Percentiles rank a stretch among this genome's conserved stretches.
phyloP scores from a whole-genome alignment of 2,113 vertebrate species.

The Anarhynchus alexandrinus region DNA sequence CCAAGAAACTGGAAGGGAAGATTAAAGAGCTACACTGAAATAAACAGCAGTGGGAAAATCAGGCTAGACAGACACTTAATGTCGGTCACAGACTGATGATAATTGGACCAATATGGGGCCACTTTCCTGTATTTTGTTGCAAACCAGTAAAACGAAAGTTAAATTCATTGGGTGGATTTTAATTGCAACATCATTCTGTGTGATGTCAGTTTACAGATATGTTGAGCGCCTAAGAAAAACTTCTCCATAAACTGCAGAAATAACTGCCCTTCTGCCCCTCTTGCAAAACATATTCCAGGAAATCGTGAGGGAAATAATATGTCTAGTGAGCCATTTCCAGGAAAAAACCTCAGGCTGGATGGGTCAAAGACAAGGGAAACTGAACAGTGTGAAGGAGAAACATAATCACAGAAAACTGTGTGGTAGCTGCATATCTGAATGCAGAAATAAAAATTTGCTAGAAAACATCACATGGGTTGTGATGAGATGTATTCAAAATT shows the following conservation, averaged over 20 bases:
- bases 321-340: neutral
- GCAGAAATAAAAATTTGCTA: neutral
- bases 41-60: neutral
- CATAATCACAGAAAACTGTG: neutral
- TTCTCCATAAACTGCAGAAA: neutral
- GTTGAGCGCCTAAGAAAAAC: neutral
- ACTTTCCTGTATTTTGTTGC: constrained; percentile 2
- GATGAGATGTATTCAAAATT: neutral
- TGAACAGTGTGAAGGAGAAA: neutral
- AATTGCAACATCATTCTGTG: neutral
- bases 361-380: neutral
- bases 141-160: neutral
- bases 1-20: neutral
- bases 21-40: neutral
- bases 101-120: neutral
- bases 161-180: neutral
- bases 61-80: neutral
- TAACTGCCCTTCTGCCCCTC: neutral
- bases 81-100: neutral
- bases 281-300: neutral
- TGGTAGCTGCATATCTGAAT: neutral
- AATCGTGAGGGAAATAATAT: neutral
- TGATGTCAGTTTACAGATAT: neutral
- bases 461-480: neutral
- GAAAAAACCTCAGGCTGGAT: neutral